Conservation (phyloP, 2,113 vertebrate genomes). For the human (Homo sapiens) region DNA sequence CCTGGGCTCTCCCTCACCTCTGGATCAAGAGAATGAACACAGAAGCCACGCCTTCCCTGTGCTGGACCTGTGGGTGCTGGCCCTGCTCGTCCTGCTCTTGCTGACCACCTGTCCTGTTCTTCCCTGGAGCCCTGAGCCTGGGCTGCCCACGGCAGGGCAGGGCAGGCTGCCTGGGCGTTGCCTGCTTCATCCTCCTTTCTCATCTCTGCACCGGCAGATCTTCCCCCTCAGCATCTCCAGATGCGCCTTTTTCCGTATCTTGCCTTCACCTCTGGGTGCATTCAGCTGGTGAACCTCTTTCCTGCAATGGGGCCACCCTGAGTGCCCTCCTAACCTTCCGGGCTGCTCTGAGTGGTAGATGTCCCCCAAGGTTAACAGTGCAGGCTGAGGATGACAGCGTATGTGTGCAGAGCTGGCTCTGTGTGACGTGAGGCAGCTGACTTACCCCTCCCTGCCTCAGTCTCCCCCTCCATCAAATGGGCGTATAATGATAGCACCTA, state of each 20-base stretch:
- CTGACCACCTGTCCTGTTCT: not conserved
- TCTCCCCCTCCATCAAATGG: not conserved
- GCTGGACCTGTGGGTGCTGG: too few species aligned
- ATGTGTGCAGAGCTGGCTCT: not conserved
- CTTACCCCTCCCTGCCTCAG: not conserved
- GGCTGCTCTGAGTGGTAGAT: not conserved
- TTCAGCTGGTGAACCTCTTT: not conserved
- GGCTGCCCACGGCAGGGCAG: not conserved
- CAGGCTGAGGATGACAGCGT: not conserved
- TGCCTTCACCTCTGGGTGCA: not conserved
- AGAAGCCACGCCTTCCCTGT: not conserved
- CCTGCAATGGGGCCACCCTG: rapidly evolving
- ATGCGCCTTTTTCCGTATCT: rapidly evolving
- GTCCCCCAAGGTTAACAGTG: rapidly evolving
- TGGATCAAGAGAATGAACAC: not conserved
- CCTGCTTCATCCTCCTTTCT: not conserved
- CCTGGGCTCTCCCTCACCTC: not conserved
- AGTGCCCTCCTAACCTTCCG: not conserved
- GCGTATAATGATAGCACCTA: rapidly evolving
- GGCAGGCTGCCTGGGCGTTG: not conserved
- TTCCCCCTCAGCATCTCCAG: not conserved
- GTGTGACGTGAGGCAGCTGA: not conserved
- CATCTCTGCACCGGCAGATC: rapidly evolving
- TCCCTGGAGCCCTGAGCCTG: not conserved
- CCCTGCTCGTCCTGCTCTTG: too few species aligned